Percentiles rank a stretch among this genome's conserved stretches.
Conservation (phyloP, 2,113 vertebrate genomes). For the Grammomys surdaster region DNA sequence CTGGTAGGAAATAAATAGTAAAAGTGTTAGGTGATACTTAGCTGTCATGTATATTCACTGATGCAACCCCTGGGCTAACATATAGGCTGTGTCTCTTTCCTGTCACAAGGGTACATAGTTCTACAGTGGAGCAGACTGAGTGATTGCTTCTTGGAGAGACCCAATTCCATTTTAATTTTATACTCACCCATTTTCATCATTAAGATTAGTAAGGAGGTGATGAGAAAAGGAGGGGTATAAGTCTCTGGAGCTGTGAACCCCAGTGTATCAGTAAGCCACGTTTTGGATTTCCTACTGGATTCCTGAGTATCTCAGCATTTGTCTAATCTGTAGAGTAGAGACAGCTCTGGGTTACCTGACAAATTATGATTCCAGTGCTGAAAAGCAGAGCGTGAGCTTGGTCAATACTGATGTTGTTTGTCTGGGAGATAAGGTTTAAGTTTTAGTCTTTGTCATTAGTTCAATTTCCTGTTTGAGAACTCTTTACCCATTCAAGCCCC, state of each 20-base stretch:
- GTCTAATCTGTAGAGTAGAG: background rate
- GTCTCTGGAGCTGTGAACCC: background rate
- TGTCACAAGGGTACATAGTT: background rate
- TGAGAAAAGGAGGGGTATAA: background rate
- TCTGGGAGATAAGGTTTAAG: background rate
- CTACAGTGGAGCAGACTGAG: background rate
- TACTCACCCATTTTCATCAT: conserved; percentile 19
- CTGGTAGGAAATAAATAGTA: background rate
- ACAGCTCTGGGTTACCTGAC: background rate
- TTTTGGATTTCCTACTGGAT: background rate
- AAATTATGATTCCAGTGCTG: background rate
- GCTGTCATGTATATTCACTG: background rate
- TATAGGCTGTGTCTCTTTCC: background rate
- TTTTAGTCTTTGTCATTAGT: background rate
- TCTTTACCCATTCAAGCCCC: background rate
- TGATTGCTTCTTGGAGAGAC: background rate
- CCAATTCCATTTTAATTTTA: conserved; percentile 40
- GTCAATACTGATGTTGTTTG: background rate
- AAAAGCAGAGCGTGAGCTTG: background rate
- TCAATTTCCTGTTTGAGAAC: conserved; percentile 39
- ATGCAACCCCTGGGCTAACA: background rate
- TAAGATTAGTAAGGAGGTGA: background rate
- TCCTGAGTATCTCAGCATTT: background rate
- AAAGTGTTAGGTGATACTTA: background rate
- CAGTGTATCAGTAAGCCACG: background rate